These are phyloP conservation scores for Drosophila anomalata DNA, from an alignment of 2,888 invertebrate genomes.

Conservation along the genomic window DNA sequence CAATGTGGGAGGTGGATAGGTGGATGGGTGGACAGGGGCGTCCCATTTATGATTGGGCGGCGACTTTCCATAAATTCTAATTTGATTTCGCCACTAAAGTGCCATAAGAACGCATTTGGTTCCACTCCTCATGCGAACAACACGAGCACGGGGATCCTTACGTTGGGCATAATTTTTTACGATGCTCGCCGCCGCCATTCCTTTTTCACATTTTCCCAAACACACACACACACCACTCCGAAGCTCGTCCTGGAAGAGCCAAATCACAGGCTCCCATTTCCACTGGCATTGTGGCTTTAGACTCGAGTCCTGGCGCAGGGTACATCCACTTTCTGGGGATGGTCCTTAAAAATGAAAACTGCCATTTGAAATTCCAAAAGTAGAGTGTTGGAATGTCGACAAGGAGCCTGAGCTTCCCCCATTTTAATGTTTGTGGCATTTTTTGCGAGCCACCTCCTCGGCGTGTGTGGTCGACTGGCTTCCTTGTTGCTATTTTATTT, in stretches of 20 bases:
- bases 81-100: conserved; percentile 81
- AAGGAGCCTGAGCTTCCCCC: background rate
- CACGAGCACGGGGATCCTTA: conserved; percentile 48
- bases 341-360: background rate
- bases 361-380: background rate
- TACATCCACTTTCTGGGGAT: conserved; percentile 2
- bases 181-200: conserved; percentile 78
- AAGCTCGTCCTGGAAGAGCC: conserved; percentile 48
- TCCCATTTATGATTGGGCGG: conserved; percentile 75
- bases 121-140: background rate
- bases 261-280: conserved; percentile 74
- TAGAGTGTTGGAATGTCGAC: conserved; percentile 5
- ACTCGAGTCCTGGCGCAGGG: conserved; percentile 13
- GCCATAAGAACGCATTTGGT: conserved; percentile 74
- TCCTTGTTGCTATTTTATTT: conserved; percentile 70
- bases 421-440: conserved; percentile 62
- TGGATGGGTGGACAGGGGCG: conserved; percentile 24
- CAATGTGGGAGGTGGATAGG: conserved; percentile 36
- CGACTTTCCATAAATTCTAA: conserved; percentile 82
- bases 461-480: conserved; percentile 41
- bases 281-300: conserved; percentile 28
- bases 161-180: conserved; percentile 80
- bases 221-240: conserved; percentile 39
- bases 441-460: conserved; percentile 53
- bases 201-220: conserved; percentile 70